phyloP scores from a whole-genome alignment of 2,797 vertebrate genomes.

The Diceros bicornis region DNA sequence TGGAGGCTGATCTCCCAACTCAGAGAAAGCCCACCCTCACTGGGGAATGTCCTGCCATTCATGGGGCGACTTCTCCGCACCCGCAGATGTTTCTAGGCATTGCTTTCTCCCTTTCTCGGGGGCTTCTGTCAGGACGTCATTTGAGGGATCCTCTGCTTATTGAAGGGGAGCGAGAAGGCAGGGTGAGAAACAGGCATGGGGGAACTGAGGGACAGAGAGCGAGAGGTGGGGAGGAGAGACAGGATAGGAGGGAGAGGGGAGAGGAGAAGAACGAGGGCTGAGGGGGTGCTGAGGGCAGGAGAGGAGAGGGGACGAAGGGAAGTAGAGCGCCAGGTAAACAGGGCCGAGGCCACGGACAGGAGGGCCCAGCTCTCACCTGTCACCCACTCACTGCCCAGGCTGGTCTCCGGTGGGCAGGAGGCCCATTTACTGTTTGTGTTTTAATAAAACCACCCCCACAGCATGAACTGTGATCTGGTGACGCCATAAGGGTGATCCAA shows the following conservation, averaged over 20 bases:
- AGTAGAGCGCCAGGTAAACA: not conserved
- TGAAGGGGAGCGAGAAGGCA: not conserved
- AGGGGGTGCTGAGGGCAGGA: too few species aligned
- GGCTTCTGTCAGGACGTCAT: not conserved
- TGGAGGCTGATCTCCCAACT: not conserved
- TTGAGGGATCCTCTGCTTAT: not conserved
- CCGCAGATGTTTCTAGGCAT: not conserved
- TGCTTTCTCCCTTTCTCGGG: not conserved
- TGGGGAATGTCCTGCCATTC: not conserved
- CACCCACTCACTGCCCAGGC: not conserved
- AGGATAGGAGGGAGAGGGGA: accelerated
- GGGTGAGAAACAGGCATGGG: not conserved
- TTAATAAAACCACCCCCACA: not conserved
- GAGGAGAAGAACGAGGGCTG: not conserved
- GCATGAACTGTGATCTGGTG: not conserved
- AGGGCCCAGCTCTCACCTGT: not conserved
- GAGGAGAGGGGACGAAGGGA: not conserved
- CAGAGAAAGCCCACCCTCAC: not conserved
- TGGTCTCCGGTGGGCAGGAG: not conserved
- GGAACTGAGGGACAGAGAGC: not conserved
- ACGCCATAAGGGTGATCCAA: not conserved
- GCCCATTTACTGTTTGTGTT: not conserved
- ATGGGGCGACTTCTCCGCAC: not conserved
- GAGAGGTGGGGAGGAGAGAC: too few species aligned
- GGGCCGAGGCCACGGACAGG: not conserved